Percentiles rank a stretch among this genome's conserved stretches.
phyloP scores from a whole-genome alignment of 2,888 invertebrate species.

The Chymomyza procnemis region DNA sequence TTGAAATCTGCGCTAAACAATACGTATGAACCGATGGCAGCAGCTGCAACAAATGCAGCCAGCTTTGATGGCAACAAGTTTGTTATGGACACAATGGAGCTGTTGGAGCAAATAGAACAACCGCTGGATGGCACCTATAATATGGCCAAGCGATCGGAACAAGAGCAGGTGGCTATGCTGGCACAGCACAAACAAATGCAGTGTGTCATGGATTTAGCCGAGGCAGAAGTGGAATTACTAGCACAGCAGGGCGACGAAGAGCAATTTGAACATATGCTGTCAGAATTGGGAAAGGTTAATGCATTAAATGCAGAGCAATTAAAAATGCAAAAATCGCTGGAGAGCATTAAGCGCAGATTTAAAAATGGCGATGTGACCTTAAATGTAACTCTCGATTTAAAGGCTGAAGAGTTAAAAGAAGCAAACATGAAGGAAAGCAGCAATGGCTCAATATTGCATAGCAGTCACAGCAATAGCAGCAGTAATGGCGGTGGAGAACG shows the following conservation, averaged over 20 bases:
- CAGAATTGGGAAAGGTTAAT: conserved; percentile 71
- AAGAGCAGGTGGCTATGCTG: background rate
- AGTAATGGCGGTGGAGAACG: conserved; percentile 64
- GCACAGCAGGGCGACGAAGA: conserved; percentile 75
- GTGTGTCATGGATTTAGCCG: conserved; percentile 67
- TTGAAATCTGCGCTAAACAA: conserved; percentile 42
- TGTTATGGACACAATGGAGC: conserved; percentile 58
- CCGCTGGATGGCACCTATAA: conserved; percentile 68
- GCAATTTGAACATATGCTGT: conserved; percentile 77
- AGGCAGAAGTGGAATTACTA: conserved; percentile 71
- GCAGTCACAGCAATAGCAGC: conserved; percentile 25
- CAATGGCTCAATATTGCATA: conserved; percentile 9
- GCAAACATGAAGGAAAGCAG: conserved; percentile 28
- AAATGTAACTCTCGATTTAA: conserved; percentile 32
- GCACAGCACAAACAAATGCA: conserved; percentile 63
- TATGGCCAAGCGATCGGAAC: conserved; percentile 36
- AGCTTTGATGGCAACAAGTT: conserved; percentile 40
- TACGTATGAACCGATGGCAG: conserved; percentile 58
- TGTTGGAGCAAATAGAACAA: conserved; percentile 70
- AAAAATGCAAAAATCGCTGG: conserved; percentile 77
- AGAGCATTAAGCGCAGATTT: conserved; percentile 76
- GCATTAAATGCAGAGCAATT: conserved; percentile 71
- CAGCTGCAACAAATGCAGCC: conserved; percentile 3
- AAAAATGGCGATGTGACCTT: conserved; percentile 37
- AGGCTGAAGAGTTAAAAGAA: conserved; percentile 26